Evolutionary conservation across 2,797 vertebrate genomes (phyloP), one percentile per base, ranked within the genome.

Genomic region (Sebastes reedi): DNA sequence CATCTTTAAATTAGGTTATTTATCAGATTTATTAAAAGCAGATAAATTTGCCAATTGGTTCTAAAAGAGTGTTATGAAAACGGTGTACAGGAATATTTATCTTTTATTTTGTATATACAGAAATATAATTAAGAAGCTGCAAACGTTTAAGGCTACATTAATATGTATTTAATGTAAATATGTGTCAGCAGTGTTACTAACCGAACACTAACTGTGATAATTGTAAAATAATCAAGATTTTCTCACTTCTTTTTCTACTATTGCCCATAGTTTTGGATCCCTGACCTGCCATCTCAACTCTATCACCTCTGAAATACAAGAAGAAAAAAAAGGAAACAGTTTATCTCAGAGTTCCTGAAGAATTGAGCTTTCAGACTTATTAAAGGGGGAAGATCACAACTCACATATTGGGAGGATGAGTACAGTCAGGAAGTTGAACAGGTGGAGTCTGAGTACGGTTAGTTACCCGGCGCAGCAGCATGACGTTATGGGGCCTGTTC

Each of bases 391-490:
- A 59, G 55, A 16, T 29, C 18, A 54, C 2, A 39, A 54, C 60
- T 74, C 30, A 64, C 46, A 0, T 0, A 0, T 12, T 8, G 29
- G 1, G 50, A 10, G 0, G 11, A 0, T 0, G 7, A 2, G 9
- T 1, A 32, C 30, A 32, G 30, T 14, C 0, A 6, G 72, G 59
- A n/a, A 55, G 30, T 4, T 0, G 1, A 13, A 20, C 4, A 13
- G 3, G 29, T 20, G 0, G 0, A 27, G 54, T 1, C 1, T 0
- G 0, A 4, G 32, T 18, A 1, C 11, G 1, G 0, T 3, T 0
- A 16, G 9, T 0, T 11, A 77, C 24, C 24, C 24, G 24, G 24
- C 24, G 0, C 58, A 77, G 39, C 29, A 61, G 58, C 42, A 62
- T 12, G 75, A 77, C 8, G 66, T 66, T 24, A 29, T 66, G 64